A percentile compares a stretch with the other conserved stretches of the same genome.
phyloP scores from a whole-genome alignment of 2,797 vertebrate species.

The Clarias platycephalus region DNA sequence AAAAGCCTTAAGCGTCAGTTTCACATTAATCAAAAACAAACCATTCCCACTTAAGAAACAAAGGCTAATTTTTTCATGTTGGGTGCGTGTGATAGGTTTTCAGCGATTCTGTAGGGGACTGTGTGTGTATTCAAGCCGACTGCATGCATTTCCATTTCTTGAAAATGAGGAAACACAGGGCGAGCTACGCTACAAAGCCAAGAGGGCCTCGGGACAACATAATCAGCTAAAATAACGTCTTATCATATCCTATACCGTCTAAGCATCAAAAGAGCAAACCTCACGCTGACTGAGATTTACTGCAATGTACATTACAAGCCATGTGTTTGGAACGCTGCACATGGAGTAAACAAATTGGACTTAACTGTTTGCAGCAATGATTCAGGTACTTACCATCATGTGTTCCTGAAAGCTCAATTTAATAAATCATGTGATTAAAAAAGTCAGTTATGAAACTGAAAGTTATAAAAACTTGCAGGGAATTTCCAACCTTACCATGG shows the following conservation, averaged over 20 bases:
- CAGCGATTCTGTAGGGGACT: not conserved
- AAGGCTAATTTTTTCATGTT: not conserved
- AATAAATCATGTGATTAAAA: constrained; percentile 3
- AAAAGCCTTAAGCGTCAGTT: constrained; percentile 5
- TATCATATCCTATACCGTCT: not conserved
- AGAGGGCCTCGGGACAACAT: not conserved
- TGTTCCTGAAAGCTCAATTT: not conserved
- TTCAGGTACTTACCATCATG: not conserved
- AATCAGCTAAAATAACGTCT: not conserved
- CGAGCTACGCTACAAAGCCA: constrained; percentile 1
- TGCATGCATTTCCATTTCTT: not conserved
- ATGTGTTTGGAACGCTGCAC: not conserved
- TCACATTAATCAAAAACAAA: constrained; percentile 1
- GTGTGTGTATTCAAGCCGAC: not conserved
- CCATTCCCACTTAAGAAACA: constrained; percentile 2
- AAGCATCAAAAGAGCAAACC: not conserved
- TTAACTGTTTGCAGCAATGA: not conserved
- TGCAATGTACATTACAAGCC: not conserved
- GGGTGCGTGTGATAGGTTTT: not conserved
- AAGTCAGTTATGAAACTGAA: not conserved
- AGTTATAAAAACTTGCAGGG: not conserved
- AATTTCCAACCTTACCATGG: too few species aligned
- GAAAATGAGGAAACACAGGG: not conserved
- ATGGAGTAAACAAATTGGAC: not conserved
- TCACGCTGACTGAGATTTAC: not conserved